Evolutionary conservation across 30 jellyfish, hydroid and myxozoan genomes (phyloP).

Genomic region (Aurelia sp.): DNA sequence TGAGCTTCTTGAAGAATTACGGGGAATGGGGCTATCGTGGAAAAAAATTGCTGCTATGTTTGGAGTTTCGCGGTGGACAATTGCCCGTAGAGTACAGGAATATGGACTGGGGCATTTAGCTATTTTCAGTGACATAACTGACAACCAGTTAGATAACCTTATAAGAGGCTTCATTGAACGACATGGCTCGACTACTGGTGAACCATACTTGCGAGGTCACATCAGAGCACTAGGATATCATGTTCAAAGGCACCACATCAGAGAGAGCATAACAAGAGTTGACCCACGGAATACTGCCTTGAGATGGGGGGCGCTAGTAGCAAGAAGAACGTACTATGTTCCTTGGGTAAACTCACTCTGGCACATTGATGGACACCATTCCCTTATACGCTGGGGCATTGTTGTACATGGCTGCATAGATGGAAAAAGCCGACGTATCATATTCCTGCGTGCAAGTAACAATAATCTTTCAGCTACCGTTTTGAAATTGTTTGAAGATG

Average conservation of each 20-base stretch:
- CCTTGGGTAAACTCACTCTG: constrained; percentile 57
- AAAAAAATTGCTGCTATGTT: constrained; percentile 22
- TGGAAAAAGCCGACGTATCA: constrained; percentile 37
- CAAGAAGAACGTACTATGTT: constrained; percentile 21
- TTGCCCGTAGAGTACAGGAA: constrained; percentile 44
- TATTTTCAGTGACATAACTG: constrained; percentile 17
- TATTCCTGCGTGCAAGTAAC: constrained; percentile 30
- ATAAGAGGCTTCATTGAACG: background rate
- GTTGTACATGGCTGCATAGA: constrained; percentile 59
- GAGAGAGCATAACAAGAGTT: constrained; percentile 13
- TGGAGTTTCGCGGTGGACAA: constrained; percentile 60
- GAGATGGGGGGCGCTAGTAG: constrained; percentile 20
- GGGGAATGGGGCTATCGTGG: constrained; percentile 42
- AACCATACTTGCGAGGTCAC: constrained; percentile 20
- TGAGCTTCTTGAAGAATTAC: constrained; percentile 11
- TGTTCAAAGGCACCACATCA: constrained; percentile 14
- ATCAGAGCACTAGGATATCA: constrained; percentile 1
- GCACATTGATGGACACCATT: constrained; percentile 51
- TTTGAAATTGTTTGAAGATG: background rate
- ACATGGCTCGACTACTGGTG: constrained; percentile 54
- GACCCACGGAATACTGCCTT: constrained; percentile 23
- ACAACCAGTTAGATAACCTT: constrained; percentile 11
- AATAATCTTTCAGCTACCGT: constrained; percentile 9
- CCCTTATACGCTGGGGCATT: constrained; percentile 52
- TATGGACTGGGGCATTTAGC: background rate